phyloP scores from a whole-genome alignment of 92 coral and sea anemone genomes.

The Actinernus sp. region DNA sequence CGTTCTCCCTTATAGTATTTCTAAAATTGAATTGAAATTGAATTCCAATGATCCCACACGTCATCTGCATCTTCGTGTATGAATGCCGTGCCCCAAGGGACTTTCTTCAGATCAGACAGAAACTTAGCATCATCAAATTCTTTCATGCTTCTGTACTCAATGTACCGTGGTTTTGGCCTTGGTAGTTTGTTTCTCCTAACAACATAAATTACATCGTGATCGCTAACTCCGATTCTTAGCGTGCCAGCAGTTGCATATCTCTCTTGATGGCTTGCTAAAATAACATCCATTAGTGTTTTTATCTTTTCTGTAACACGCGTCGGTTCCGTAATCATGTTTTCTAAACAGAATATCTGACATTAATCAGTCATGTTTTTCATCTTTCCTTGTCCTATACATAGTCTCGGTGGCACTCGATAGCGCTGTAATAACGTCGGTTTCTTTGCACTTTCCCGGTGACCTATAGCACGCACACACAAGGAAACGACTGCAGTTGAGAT shows the following conservation, averaged over 20 bases:
- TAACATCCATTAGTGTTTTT: constrained; percentile 33
- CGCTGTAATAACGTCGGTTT: constrained; percentile 38
- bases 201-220: constrained; percentile 21
- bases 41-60: constrained; percentile 54
- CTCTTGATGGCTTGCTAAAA: constrained; percentile 29
- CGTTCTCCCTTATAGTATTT: too few relatives aligned
- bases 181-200: constrained; percentile 21
- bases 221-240: constrained; percentile 30
- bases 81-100: constrained; percentile 64
- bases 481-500: constrained; percentile 9
- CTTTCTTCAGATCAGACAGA: constrained; percentile 18
- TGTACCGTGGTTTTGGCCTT: constrained; percentile 27
- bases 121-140: constrained; percentile 11
- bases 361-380: constrained; percentile 5
- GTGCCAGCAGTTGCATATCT: constrained; percentile 12
- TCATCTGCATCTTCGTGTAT: constrained; percentile 50
- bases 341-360: constrained; percentile 10
- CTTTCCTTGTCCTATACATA: neutral
- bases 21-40: too few relatives aligned
- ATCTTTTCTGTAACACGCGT: constrained; percentile 3
- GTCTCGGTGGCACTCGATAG: constrained; percentile 22
- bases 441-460: constrained; percentile 42
- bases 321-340: constrained; percentile 22
- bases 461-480: constrained; percentile 49
- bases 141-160: constrained; percentile 39